Conservation (phyloP, 1,140 invertebrate genomes). For the Idris sp. region DNA sequence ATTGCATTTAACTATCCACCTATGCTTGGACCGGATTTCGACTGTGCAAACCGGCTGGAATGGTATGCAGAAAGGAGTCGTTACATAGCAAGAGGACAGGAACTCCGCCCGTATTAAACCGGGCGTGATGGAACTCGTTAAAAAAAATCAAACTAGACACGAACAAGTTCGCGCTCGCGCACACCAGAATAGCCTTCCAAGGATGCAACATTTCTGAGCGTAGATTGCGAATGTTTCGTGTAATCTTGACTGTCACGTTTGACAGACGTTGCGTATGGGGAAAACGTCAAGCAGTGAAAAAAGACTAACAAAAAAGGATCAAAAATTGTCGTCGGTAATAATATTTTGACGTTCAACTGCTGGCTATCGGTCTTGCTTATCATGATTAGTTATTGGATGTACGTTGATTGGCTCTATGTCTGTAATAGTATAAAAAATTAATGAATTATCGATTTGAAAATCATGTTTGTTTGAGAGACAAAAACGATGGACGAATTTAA, state of each 20-base stretch:
- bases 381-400: too few species aligned
- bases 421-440: too few species aligned
- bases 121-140: slow-evolving; percentile 55
- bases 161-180: slow-evolving; percentile 32
- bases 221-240: slow-evolving; percentile 21
- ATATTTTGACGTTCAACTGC: slow-evolving; percentile 25
- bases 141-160: slow-evolving; percentile 47
- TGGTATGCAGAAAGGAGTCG: slow-evolving; percentile 56
- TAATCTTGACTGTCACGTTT: slow-evolving; percentile 50
- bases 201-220: slow-evolving; percentile 22
- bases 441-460: too few species aligned
- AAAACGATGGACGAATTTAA: too few species aligned
- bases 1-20: slow-evolving; percentile 44
- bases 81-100: slow-evolving; percentile 38
- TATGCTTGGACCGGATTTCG: slow-evolving; percentile 41
- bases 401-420: too few species aligned
- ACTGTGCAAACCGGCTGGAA: slow-evolving; percentile 48
- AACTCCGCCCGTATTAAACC: slow-evolving; percentile 50
- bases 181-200: slow-evolving; percentile 11
- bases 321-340: slow-evolving; percentile 34
- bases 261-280: slow-evolving; percentile 23
- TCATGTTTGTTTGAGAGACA: too few species aligned
- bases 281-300: slow-evolving; percentile 1
- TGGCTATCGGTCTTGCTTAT: too few species aligned
- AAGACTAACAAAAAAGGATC: slow-evolving; percentile 1